Evolutionary conservation across 2,113 vertebrate genomes (phyloP).

Genomic region (Carollia perspicillata): DNA sequence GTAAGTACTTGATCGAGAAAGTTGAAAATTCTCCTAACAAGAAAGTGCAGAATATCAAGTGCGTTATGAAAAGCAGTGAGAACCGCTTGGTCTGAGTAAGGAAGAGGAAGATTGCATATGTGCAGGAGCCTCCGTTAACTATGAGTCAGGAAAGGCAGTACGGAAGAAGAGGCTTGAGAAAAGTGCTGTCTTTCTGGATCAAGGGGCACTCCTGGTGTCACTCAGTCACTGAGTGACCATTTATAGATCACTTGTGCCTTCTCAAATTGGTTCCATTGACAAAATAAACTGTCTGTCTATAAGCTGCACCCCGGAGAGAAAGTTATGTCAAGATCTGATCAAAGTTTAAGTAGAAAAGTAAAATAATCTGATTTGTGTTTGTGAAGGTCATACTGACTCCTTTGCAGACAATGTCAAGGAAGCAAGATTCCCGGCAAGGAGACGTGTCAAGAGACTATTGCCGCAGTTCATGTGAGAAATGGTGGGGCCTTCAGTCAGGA

Average conservation of each 20-base stretch:
- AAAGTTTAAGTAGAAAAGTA: not conserved
- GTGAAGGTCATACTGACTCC: not conserved
- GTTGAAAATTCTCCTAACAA: not conserved
- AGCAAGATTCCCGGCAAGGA: not conserved
- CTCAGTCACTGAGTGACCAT: not conserved
- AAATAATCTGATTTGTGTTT: not conserved
- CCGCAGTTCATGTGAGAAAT: not conserved
- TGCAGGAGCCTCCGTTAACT: not conserved
- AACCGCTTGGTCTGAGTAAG: not conserved
- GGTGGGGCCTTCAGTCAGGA: not conserved
- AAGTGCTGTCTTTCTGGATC: not conserved
- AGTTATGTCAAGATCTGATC: not conserved
- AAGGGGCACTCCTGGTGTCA: not conserved
- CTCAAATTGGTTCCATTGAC: not conserved
- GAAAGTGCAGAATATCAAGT: slow-evolving; percentile 7
- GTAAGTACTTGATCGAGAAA: slow-evolving; percentile 8
- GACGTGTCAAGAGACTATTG: not conserved
- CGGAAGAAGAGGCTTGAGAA: not conserved
- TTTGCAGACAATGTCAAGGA: not conserved
- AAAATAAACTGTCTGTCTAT: not conserved
- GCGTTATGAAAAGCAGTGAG: not conserved
- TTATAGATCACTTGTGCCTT: not conserved
- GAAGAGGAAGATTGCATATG: slow-evolving; percentile 4
- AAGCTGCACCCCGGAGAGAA: not conserved
- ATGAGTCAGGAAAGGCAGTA: not conserved